Evolutionary conservation across 1,140 invertebrate species (phyloP).

Genomic region (Brevipalpus yothersi): DNA sequence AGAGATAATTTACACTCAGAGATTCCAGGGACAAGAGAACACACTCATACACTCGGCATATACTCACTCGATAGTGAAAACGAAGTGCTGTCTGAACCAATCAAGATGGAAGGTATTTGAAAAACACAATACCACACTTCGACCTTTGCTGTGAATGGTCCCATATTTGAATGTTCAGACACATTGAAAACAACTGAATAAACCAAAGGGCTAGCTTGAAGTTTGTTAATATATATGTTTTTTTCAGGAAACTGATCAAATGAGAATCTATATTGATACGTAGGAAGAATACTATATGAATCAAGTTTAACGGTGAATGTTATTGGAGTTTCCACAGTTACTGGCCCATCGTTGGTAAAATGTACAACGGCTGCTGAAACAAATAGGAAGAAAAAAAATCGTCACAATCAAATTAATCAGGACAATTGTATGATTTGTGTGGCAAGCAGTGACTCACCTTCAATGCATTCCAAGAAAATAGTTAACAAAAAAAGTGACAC

Average conservation of each 20-base stretch:
- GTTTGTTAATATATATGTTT: not conserved
- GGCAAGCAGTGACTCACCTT: too few relatives aligned
- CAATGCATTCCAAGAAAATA: too few relatives aligned
- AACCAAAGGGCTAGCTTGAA: not conserved
- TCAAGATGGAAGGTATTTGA: not conserved
- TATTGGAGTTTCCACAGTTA: not conserved
- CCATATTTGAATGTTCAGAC: not conserved
- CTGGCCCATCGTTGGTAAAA: not conserved
- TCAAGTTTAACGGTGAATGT: not conserved
- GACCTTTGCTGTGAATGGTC: not conserved
- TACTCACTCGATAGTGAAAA: not conserved
- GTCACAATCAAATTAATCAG: too few relatives aligned
- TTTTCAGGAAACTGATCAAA: not conserved
- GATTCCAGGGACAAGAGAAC: too few relatives aligned
- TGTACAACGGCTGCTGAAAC: too few relatives aligned
- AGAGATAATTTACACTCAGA: too few relatives aligned
- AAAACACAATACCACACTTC: not conserved
- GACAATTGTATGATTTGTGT: too few relatives aligned
- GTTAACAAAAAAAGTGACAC: too few relatives aligned
- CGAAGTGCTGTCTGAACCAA: not conserved
- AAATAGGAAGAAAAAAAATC: too few relatives aligned
- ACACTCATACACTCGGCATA: too few relatives aligned
- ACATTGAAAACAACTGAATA: not conserved
- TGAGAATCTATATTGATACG: not conserved
- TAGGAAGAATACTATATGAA: not conserved